Conservation (phyloP, 2,888 invertebrate genomes). For the Metallyticus violacea region DNA sequence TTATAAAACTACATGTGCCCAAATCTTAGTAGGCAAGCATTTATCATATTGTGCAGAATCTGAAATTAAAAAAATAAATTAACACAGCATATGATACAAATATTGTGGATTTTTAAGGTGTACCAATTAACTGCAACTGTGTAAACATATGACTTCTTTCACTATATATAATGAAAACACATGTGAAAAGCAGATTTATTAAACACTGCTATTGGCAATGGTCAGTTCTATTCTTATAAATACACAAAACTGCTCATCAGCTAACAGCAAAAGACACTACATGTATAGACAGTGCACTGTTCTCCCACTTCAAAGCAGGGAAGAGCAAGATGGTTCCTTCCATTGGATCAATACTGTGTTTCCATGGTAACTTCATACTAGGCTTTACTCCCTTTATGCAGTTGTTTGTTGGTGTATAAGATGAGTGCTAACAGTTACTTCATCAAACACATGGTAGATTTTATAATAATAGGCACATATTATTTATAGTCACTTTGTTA, state of each 20-base stretch:
- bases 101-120: no score
- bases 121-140: no score
- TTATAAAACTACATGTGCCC: no score
- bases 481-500: neutral
- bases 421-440: neutral
- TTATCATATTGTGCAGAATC: no score
- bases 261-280: neutral
- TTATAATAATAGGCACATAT: neutral
- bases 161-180: no score
- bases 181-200: neutral
- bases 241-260: neutral
- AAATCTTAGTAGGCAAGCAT: no score
- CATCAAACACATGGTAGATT: neutral
- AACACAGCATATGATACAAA: no score
- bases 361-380: slow-evolving; percentile 18
- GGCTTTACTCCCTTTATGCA: neutral
- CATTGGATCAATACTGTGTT: slow-evolving; percentile 28
- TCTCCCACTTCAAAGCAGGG: neutral
- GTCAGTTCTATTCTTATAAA: neutral
- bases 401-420: neutral
- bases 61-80: no score
- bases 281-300: neutral
- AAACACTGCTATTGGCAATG: no score
- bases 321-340: slow-evolving; percentile 16
- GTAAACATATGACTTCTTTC: no score